Conservation (phyloP, 2,113 vertebrate species). For the Pseudois nayaur region DNA sequence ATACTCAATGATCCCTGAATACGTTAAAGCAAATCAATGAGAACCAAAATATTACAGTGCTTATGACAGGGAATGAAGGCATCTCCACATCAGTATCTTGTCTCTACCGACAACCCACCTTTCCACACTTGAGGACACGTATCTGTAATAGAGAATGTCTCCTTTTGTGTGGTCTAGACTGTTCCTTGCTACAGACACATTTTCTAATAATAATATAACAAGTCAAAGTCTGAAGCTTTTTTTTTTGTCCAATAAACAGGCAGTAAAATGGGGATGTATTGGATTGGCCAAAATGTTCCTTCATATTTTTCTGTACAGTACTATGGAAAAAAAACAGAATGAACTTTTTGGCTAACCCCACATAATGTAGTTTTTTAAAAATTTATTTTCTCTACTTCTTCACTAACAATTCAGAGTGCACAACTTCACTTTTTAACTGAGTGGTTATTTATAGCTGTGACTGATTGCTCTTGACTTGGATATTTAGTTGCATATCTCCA, state of each 20-base stretch:
- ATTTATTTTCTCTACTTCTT: background rate
- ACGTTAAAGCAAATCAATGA: background rate
- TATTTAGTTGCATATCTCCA: background rate
- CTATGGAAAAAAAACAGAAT: background rate
- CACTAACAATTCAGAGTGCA: background rate
- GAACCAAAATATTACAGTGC: background rate
- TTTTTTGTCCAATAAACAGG: background rate
- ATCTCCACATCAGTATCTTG: background rate
- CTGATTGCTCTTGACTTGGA: background rate
- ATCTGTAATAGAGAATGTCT: background rate
- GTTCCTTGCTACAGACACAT: background rate
- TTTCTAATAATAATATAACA: background rate
- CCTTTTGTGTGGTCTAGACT: background rate
- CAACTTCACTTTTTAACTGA: background rate
- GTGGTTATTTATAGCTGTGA: background rate
- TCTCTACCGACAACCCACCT: background rate
- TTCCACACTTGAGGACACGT: background rate
- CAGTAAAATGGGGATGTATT: background rate
- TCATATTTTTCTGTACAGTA: background rate
- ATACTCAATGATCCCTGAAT: background rate
- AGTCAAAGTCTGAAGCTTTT: background rate
- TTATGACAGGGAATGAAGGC: rapidly evolving
- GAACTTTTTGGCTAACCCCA: background rate
- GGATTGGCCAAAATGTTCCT: background rate
- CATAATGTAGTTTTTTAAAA: background rate